phyloP scores from a whole-genome alignment of 1,140 invertebrate species.

The Drosophila nikananu region DNA sequence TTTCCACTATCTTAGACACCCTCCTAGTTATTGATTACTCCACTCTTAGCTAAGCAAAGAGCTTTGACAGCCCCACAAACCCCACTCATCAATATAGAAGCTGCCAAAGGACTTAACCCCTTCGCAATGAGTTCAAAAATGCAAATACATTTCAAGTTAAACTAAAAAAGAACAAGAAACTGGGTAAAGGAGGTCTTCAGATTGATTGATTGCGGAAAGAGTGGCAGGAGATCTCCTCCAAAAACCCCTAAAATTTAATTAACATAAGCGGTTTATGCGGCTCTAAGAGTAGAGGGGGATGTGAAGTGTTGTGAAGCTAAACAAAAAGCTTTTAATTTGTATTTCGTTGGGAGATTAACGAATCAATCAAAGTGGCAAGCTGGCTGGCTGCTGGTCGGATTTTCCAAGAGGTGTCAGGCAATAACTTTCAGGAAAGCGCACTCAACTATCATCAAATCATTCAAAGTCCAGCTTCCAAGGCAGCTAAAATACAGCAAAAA shows the following conservation, averaged over 20 bases:
- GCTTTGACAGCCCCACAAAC: slow-evolving; percentile 41
- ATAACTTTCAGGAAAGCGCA: slow-evolving; percentile 48
- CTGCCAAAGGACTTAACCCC: slow-evolving; percentile 49
- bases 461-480: slow-evolving; percentile 58
- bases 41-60: slow-evolving; percentile 10
- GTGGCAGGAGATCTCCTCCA: slow-evolving; percentile 14
- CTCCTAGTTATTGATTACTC: slow-evolving; percentile 52
- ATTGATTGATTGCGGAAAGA: slow-evolving; percentile 66
- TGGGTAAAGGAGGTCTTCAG: slow-evolving; percentile 16
- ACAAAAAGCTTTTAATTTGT: slow-evolving; percentile 65
- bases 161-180: slow-evolving; percentile 43
- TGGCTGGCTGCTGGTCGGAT: background rate
- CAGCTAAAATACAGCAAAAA: slow-evolving; percentile 17
- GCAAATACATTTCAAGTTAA: slow-evolving; percentile 58
- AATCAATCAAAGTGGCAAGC: slow-evolving; percentile 62
- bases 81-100: slow-evolving; percentile 55
- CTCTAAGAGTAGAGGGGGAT: background rate
- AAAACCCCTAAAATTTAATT: slow-evolving; percentile 67
- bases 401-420: slow-evolving; percentile 52
- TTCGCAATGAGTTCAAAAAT: slow-evolving; percentile 49
- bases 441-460: slow-evolving; percentile 72
- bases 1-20: slow-evolving; percentile 26
- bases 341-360: slow-evolving; percentile 57
- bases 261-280: slow-evolving; percentile 75
- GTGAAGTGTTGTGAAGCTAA: background rate